Evolutionary conservation across 2,888 invertebrate genomes (phyloP), one percentile per base, ranked within the genome.

Genomic region (Hemithea aestivaria): DNA sequence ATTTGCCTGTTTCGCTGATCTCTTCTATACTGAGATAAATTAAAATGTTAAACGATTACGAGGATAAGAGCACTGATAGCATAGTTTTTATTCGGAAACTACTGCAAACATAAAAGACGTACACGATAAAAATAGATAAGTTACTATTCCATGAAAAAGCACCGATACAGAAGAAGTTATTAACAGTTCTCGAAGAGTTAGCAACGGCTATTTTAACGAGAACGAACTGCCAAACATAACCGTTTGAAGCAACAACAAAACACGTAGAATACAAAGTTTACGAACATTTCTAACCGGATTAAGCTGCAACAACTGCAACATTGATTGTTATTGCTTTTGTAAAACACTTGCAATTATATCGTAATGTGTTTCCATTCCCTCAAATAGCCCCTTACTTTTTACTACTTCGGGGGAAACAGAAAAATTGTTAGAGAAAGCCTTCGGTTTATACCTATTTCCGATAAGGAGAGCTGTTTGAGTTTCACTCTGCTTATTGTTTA

Each of bases 301-400:
- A 45, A 42, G 34, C 40, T 53, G 48, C 44, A 51, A 35, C 39
- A 31, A 46, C 40, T 53, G 51, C 55, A 47, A 51, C 44, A 45
- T 50, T 47, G 45, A 59, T 58, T 57, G 63, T 58, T 61, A 48
- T 61, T 61, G 60, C 45, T 48, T 55, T 64, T 65, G 65, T 66
- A 71, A 73, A 69, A 65, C 58, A 62, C 53, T 68, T 55, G 58
- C 64, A 72, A 75, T 72, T 70, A 67, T 73, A 73, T 63, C 57
- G 63, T 72, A 64, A 73, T 66, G 72, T 56, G 58, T 60, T 66
- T 70, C 71, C 67, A 73, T 75, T 69, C 61, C 57, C 61, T 57
- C 62, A 62, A 72, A 66, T 62, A 56, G 70, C 59, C 70, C 56
- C 69, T 76, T 73, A 63, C 58, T 62, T 71, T 75, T 77, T 71